phyloP scores from a whole-genome alignment of 2,888 invertebrate genomes.

The Pilophorus perplexus region DNA sequence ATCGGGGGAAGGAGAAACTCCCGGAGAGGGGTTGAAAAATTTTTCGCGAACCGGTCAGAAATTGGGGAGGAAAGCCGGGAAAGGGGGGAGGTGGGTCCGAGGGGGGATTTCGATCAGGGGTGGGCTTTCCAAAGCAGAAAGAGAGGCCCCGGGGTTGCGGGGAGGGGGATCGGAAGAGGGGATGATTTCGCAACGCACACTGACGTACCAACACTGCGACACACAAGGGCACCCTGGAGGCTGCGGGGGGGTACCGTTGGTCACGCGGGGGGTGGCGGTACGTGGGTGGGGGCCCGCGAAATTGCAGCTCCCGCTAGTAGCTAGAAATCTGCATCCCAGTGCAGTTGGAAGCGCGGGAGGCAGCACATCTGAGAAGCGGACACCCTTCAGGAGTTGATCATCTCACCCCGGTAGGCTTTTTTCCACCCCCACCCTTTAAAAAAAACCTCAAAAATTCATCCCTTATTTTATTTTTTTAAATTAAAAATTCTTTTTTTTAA shows the following conservation, averaged over 20 bases:
- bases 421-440: neutral
- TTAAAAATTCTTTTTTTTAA: conserved; percentile 3
- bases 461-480: conserved; percentile 12
- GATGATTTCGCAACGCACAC: conserved; percentile 40
- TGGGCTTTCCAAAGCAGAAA: too few species aligned
- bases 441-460: conserved; percentile 9
- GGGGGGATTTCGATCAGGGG: conserved; percentile 13
- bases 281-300: conserved; percentile 43
- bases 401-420: conserved; percentile 33
- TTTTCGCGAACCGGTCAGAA: conserved; percentile 38
- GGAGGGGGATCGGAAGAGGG: too few species aligned
- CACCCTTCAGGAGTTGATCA: conserved; percentile 39
- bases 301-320: conserved; percentile 46
- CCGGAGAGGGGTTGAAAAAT: conserved; percentile 40
- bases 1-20: neutral
- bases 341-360: conserved; percentile 44
- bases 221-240: conserved; percentile 3
- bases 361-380: conserved; percentile 37
- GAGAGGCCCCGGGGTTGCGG: too few species aligned
- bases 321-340: conserved; percentile 47
- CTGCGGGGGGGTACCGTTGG: conserved; percentile 20
- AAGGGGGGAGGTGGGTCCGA: neutral
- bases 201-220: neutral
- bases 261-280: conserved; percentile 33
- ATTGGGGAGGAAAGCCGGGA: conserved; percentile 25